phyloP scores from a whole-genome alignment of 2,113 vertebrate species.

The Callipepla squamata region DNA sequence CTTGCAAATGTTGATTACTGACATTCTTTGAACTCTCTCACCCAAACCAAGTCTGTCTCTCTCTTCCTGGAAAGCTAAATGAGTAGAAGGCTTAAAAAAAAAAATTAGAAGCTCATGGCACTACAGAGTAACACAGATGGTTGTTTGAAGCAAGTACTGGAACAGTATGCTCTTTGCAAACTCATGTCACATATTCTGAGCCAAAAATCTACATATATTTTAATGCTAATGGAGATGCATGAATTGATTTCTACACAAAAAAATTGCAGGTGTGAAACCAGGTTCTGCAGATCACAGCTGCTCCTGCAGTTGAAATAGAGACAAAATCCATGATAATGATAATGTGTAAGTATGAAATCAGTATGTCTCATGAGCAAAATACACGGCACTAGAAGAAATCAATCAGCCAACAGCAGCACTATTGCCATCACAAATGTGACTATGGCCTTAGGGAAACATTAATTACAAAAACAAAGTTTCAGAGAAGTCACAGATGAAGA shows the following conservation, averaged over 20 bases:
- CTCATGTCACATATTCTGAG: not conserved
- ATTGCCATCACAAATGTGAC: not conserved
- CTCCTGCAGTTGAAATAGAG: not conserved
- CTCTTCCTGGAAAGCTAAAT: not conserved
- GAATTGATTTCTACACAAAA: not conserved
- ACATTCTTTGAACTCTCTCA: not conserved
- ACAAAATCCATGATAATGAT: not conserved
- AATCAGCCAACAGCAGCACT: rapidly evolving
- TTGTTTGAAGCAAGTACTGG: not conserved
- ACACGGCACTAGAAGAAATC: not conserved
- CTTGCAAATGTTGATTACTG: not conserved
- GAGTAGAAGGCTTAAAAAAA: not conserved
- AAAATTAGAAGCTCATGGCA: not conserved
- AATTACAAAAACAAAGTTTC: not conserved
- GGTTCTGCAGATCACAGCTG: not conserved
- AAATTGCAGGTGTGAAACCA: not conserved
- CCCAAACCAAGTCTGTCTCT: not conserved
- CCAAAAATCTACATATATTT: not conserved
- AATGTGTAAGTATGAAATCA: not conserved
- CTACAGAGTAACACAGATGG: not conserved
- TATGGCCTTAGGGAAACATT: not conserved
- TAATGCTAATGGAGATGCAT: not conserved
- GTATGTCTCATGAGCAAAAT: not conserved
- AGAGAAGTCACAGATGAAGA: slow-evolving; percentile 31
- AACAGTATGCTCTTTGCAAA: not conserved